Evolutionary conservation across 2,113 vertebrate genomes (phyloP).

Genomic region (Erythrocercus mccallii): DNA sequence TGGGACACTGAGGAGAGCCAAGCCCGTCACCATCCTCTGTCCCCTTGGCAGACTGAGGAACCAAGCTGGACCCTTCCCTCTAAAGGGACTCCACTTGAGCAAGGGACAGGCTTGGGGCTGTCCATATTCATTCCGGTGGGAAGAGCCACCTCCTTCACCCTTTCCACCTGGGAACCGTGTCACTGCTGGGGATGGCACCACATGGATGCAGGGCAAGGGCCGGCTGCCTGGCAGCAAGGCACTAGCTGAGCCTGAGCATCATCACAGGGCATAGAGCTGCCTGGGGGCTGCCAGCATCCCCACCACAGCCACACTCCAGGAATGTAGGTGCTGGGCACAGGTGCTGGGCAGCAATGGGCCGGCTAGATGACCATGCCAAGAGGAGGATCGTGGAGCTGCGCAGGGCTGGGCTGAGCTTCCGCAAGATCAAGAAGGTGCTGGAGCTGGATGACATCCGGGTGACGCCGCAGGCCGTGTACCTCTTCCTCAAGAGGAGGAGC

Average conservation of each 20-base stretch:
- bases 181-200: not conserved
- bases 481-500: slow-evolving; percentile 81
- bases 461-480: slow-evolving; percentile 82
- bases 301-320: rapidly evolving
- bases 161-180: rapidly evolving
- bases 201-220: rapidly evolving
- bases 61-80: rapidly evolving
- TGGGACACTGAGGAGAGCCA: not conserved
- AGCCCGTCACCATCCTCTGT: not conserved
- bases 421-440: slow-evolving; percentile 86
- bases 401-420: slow-evolving; percentile 82
- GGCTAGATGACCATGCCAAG: slow-evolving; percentile 82
- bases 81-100: rapidly evolving
- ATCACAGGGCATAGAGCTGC: rapidly evolving
- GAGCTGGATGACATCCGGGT: slow-evolving; percentile 86
- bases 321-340: not conserved
- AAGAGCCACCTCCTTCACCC: not conserved
- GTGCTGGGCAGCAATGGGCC: slow-evolving; percentile 68
- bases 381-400: slow-evolving; percentile 84
- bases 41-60: not conserved
- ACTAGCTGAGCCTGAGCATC: not conserved
- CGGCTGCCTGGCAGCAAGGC: not conserved
- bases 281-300: not conserved
- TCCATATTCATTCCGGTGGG: not conserved
- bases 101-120: not conserved